Evolutionary conservation across 2,113 vertebrate genomes (phyloP).

Genomic region (Cyanoliseus patagonus): DNA sequence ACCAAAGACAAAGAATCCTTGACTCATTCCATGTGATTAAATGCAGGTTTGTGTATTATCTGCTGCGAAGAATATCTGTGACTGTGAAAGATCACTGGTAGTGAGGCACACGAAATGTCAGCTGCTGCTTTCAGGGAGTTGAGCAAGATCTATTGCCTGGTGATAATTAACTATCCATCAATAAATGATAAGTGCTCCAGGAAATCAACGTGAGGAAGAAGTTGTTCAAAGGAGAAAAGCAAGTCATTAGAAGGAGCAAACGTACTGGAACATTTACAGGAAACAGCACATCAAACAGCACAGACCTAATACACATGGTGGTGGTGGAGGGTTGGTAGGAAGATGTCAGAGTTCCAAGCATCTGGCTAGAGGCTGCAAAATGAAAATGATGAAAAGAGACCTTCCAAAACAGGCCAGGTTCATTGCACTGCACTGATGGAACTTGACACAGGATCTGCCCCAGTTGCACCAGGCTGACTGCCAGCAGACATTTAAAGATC

Average conservation of each 20-base stretch:
- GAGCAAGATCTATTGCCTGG: slow-evolving; percentile 51
- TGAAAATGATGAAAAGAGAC: slow-evolving; percentile 12
- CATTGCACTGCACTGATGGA: neutral
- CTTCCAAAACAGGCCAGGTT: slow-evolving; percentile 7
- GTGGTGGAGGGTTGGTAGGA: neutral
- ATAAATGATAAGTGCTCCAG: slow-evolving; percentile 43
- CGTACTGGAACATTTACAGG: neutral
- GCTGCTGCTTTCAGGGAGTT: slow-evolving; percentile 26
- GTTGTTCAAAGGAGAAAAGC: slow-evolving; percentile 47
- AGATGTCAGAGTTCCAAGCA: neutral
- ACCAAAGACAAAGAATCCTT: slow-evolving; percentile 13
- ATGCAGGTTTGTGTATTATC: slow-evolving; percentile 32
- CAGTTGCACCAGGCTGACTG: neutral
- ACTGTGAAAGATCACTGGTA: slow-evolving; percentile 3
- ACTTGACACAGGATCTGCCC: neutral
- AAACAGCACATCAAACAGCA: slow-evolving; percentile 39
- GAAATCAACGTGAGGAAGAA: slow-evolving; percentile 45
- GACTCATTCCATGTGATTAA: neutral
- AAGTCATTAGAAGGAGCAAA: slow-evolving; percentile 51
- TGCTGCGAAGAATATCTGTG: neutral
- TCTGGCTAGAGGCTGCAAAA: slow-evolving; percentile 18
- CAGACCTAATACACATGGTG: neutral
- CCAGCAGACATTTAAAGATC: neutral
- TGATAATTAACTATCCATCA: slow-evolving; percentile 60
- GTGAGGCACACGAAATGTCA: slow-evolving; percentile 6